A percentile compares a stretch with the other conserved stretches of the same genome.
Evolutionary conservation across 2,113 vertebrate species (phyloP).

Genomic region (Equus quagga): DNA sequence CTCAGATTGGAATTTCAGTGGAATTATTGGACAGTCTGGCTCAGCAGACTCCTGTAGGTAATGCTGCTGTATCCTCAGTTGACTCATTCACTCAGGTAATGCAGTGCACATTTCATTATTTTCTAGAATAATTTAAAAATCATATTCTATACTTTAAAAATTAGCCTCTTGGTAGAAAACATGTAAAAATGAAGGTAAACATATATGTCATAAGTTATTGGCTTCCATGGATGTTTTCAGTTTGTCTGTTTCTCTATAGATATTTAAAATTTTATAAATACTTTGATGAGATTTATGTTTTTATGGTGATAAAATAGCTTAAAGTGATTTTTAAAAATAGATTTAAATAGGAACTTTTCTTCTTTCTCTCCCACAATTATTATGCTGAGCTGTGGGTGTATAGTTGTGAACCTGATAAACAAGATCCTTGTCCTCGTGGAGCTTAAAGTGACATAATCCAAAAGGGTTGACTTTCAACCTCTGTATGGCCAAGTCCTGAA

Average conservation of each 20-base stretch:
- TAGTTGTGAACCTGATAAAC: background rate
- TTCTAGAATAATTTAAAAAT: background rate
- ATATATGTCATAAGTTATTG: background rate
- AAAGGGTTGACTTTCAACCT: background rate
- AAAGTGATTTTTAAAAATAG: background rate
- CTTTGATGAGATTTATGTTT: background rate
- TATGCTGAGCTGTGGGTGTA: background rate
- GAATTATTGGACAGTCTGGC: conserved; percentile 94
- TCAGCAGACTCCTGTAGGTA: conserved; percentile 95
- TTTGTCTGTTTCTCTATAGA: background rate
- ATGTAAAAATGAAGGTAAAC: conserved; percentile 3
- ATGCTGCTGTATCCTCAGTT: conserved; percentile 92
- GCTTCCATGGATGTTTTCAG: background rate
- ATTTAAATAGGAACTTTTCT: background rate
- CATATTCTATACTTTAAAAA: background rate
- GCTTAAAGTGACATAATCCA: background rate
- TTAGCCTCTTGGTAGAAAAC: background rate
- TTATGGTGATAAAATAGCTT: background rate
- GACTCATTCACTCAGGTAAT: conserved; percentile 95
- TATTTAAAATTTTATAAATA: background rate
- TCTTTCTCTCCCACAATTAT: background rate
- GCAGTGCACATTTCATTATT: background rate
- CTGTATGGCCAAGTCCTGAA: background rate
- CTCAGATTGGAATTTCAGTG: conserved; percentile 97
- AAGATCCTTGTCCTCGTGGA: background rate